Evolutionary conservation across 1,140 invertebrate species (phyloP).

Genomic region (fruit fly (Drosophila melanogaster)): DNA sequence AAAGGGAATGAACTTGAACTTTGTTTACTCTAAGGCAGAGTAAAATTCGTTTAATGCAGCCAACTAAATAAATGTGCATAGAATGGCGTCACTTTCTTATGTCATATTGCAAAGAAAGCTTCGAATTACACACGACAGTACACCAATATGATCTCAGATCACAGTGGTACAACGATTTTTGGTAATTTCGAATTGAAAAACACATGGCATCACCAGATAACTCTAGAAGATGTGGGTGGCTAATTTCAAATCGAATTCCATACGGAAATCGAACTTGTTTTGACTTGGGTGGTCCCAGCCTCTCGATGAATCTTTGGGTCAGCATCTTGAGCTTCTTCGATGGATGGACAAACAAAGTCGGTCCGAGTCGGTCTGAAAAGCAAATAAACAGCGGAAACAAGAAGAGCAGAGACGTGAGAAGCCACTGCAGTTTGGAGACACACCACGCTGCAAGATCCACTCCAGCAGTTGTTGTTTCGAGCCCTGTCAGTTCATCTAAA

Average conservation of each 20-base stretch:
- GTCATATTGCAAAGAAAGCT: conserved; percentile 7
- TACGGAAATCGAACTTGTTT: conserved; percentile 3
- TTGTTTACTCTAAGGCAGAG: conserved; percentile 8
- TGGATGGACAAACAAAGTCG: conserved; percentile 9
- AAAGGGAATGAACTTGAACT: conserved; percentile 55
- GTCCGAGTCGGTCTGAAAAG: conserved; percentile 6
- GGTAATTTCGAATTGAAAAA: too few relatives aligned
- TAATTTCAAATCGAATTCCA: neutral
- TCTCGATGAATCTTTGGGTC: conserved; percentile 10
- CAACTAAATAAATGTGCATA: neutral
- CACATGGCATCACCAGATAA: too few relatives aligned
- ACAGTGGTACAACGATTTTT: neutral
- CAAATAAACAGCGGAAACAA: conserved; percentile 25
- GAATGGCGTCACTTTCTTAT: neutral
- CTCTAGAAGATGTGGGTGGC: neutral
- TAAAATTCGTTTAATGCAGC: neutral
- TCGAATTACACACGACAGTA: neutral
- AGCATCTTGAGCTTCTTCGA: conserved; percentile 19
- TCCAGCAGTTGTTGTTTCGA: conserved; percentile 2
- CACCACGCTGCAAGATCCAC: neutral
- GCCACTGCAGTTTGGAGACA: conserved; percentile 7
- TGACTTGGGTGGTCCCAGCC: conserved; percentile 14
- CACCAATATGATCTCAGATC: neutral
- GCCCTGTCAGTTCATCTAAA: neutral
- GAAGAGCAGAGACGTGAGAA: neutral